phyloP scores from a whole-genome alignment of 2,113 vertebrate species.

The Steatornis caripensis region DNA sequence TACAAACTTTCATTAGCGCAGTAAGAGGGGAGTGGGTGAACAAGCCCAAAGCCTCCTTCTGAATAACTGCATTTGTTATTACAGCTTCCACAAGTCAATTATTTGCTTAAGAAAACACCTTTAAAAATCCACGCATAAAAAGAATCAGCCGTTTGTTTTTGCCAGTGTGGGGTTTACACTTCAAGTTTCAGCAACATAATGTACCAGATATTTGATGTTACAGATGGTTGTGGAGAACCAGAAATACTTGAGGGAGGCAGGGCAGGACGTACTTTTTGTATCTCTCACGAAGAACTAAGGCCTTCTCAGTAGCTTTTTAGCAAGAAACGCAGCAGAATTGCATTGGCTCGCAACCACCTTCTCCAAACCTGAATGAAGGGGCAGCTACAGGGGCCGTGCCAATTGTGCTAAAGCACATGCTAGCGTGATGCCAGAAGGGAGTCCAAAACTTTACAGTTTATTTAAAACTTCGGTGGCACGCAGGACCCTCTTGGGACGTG shows the following conservation, averaged over 20 bases:
- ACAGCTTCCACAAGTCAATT: neutral
- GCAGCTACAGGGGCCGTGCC: neutral
- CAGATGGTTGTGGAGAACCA: slow-evolving; percentile 62
- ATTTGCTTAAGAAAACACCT: slow-evolving; percentile 53
- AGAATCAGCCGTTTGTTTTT: slow-evolving; percentile 34
- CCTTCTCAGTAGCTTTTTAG: slow-evolving; percentile 47
- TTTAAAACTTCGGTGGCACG: neutral
- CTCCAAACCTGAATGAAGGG: slow-evolving; percentile 54
- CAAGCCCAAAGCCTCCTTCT: neutral
- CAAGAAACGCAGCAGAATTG: slow-evolving; percentile 59
- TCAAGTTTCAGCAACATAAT: slow-evolving; percentile 53
- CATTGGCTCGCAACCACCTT: slow-evolving; percentile 42
- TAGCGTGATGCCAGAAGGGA: neutral
- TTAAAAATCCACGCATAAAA: neutral
- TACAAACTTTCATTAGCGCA: neutral
- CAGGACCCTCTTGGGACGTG: neutral
- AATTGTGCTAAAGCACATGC: slow-evolving; percentile 3
- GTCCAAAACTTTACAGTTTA: neutral
- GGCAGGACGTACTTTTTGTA: slow-evolving; percentile 69
- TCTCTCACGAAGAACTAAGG: slow-evolving; percentile 36
- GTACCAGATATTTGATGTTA: slow-evolving; percentile 50
- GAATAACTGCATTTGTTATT: slow-evolving; percentile 40
- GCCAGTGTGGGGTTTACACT: slow-evolving; percentile 26
- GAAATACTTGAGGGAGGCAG: slow-evolving; percentile 67
- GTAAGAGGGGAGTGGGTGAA: neutral